Percentiles rank a stretch among this genome's conserved stretches.
phyloP scores from a whole-genome alignment of 1,140 invertebrate species.

The Pachyrhynchus sulphureomaculatus region DNA sequence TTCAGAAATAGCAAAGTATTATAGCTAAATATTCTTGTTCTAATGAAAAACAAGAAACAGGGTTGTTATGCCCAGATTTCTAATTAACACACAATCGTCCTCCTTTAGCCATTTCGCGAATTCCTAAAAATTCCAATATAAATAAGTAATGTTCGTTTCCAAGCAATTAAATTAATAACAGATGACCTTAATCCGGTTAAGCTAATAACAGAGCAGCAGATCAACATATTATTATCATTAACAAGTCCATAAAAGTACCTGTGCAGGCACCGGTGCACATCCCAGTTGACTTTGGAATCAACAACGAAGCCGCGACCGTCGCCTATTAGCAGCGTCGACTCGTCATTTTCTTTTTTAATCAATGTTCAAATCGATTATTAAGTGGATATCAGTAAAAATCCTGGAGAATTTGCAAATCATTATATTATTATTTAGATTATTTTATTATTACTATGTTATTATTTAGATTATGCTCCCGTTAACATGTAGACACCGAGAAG shows the following conservation, averaged over 20 bases:
- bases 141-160: not conserved
- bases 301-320: not conserved
- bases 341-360: not conserved
- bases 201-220: constrained; percentile 17
- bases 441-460: too few relatives aligned
- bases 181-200: constrained; percentile 28
- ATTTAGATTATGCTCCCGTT: too few relatives aligned
- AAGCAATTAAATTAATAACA: constrained; percentile 21
- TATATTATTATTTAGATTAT: too few relatives aligned
- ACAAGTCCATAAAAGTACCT: constrained; percentile 21
- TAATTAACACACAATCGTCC: not conserved
- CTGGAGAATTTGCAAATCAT: too few relatives aligned
- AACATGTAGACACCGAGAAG: too few relatives aligned
- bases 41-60: too few relatives aligned
- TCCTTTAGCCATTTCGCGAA: not conserved
- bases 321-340: not conserved
- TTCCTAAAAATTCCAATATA: constrained; percentile 5
- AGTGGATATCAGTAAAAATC: too few relatives aligned
- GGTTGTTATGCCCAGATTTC: too few relatives aligned
- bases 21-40: too few relatives aligned
- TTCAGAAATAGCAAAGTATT: too few relatives aligned
- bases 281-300: constrained; percentile 6
- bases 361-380: too few relatives aligned
- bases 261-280: constrained; percentile 18
- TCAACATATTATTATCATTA: constrained; percentile 26